Base-by-base conservation (phyloP, 2,113 vertebrate genomes). In the Myocastor coypus region DNA sequence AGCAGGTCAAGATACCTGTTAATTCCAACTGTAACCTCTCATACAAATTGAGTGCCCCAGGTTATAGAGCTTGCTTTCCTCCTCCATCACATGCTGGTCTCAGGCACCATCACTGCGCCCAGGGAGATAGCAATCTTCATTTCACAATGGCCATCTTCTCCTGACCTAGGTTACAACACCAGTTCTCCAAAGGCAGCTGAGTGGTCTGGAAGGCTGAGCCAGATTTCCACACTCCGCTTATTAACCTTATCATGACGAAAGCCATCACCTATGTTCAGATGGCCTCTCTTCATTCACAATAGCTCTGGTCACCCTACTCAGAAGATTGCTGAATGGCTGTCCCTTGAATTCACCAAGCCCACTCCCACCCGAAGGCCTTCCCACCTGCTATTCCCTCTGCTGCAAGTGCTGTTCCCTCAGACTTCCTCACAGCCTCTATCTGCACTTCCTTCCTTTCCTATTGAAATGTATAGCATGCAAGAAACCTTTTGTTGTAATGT, bases 121-220 rank as follows among this genome's bases (percentile, higher is more conserved):
- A 42, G 9, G 24, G 42, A 30, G 12, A 40, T 16, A 83, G 32
- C 11, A 4, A 1, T 6, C 2, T 1, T 26, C 12, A 37, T 8
- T n/a, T 71, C 1, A 6, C 26, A 9, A 1, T 8, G 42, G 24
- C 8, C 64, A 63, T 17, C 6, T 34, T 32, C 13, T 68, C 59
- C 16, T 5, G 13, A 20, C 11, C 50, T 28, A 22, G 8, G 1
- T n/a, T 3, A 24, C 26, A 7, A 1, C 9, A 26, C 5, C 32
- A 81, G 3, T n/a, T 80, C 66, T 91, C 88, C 59, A 50, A 30
- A 26, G 55, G 37, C 10, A 57, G 50, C 69, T 42, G 37, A 4
- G 11, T 28, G 24, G 32, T 0, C 78, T 40, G 30, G 34, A 55
- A 46, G 80, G 32, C 19, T 37, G 34, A 22, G 26, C n/a, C 46